phyloP scores from a whole-genome alignment of 1,140 invertebrate species.

The Macrotrachela quadricornifera region DNA sequence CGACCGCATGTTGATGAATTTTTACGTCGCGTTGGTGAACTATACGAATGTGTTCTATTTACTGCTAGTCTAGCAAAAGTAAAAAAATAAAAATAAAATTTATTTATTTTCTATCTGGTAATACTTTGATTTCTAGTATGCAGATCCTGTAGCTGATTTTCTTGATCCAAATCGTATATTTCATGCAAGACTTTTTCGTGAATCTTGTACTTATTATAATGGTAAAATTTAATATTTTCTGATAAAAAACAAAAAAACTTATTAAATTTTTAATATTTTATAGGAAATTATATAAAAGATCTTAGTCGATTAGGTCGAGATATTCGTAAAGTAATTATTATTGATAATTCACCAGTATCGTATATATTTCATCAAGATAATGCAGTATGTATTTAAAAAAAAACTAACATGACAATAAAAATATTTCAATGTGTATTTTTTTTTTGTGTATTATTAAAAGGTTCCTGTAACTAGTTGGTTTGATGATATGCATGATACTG shows the following conservation, averaged over 20 bases:
- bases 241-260: too few species aligned
- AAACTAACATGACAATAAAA: too few species aligned
- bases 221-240: conserved; percentile 21
- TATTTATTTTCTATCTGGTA: background rate
- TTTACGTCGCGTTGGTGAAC: conserved; percentile 82
- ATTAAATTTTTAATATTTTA: too few species aligned
- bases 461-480: conserved; percentile 96
- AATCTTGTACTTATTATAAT: conserved; percentile 96
- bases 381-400: conserved; percentile 42
- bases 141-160: conserved; percentile 93
- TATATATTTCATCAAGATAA: conserved; percentile 99
- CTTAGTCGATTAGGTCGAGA: conserved; percentile 86
- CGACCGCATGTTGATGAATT: conserved; percentile 97
- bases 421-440: too few species aligned
- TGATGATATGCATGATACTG: conserved; percentile 63
- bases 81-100: conserved; percentile 12
- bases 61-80: conserved; percentile 92
- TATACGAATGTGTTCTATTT: conserved; percentile 97
- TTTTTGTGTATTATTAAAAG: too few species aligned
- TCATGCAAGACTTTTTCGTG: conserved; percentile 79
- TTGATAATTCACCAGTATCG: conserved; percentile 96
- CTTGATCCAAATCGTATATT: conserved; percentile 94
- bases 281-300: conserved; percentile 38
- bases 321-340: conserved; percentile 83
- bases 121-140: conserved; percentile 47